A percentile compares a stretch with the other conserved stretches of the same genome.
Conservation (phyloP, 2,888 invertebrate species). For the Rotaria macrura region DNA sequence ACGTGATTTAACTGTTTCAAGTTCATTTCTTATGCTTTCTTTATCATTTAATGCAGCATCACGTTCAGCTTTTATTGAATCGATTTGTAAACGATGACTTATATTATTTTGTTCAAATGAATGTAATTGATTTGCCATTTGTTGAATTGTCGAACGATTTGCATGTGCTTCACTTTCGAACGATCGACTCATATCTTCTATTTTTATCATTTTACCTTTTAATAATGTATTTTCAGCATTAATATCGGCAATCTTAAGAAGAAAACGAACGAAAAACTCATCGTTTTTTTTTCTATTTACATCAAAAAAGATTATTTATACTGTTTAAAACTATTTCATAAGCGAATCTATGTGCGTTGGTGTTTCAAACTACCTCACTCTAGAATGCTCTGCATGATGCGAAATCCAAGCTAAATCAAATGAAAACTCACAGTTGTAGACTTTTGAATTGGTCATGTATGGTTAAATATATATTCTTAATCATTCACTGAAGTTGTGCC, state of each 20-base stretch:
- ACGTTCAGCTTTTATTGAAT: conserved; percentile 29
- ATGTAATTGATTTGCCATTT: conserved; percentile 40
- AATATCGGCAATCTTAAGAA: conserved; percentile 24
- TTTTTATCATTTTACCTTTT: conserved; percentile 44
- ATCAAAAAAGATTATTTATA: too few species aligned
- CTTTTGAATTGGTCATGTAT: too few species aligned
- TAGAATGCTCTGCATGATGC: too few species aligned
- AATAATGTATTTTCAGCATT: conserved; percentile 38
- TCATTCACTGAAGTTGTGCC: too few species aligned
- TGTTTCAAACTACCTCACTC: too few species aligned
- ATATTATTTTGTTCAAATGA: conserved; percentile 24
- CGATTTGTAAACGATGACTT: conserved; percentile 22
- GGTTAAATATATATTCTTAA: too few species aligned
- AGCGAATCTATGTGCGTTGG: too few species aligned
- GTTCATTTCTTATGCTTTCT: conserved; percentile 21
- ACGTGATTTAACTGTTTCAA: conserved; percentile 30
- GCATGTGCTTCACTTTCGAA: conserved; percentile 47
- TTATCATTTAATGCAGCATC: conserved; percentile 27
- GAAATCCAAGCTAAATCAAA: too few species aligned
- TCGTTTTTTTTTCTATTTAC: too few species aligned
- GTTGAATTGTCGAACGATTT: conserved; percentile 49
- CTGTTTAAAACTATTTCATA: too few species aligned
- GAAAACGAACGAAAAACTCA: background rate
- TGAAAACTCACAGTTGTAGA: too few species aligned
- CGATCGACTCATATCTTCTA: conserved; percentile 43